Conservation (phyloP, 2,797 vertebrate species). For the Clarias laeviceps region DNA sequence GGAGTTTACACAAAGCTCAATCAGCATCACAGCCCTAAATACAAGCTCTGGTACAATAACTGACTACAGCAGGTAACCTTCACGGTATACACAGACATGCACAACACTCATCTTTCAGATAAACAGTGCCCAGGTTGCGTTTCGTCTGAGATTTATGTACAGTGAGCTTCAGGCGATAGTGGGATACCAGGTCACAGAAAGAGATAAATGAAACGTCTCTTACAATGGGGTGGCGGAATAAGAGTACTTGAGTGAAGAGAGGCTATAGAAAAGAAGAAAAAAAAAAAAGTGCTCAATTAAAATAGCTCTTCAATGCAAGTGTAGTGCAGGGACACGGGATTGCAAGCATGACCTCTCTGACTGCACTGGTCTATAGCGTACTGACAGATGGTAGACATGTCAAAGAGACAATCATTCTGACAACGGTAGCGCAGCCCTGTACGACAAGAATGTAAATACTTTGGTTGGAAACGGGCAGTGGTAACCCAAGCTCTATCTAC, state of each 20-base stretch:
- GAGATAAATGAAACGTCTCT: conserved; percentile 42
- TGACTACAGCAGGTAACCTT: neutral
- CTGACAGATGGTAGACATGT: conserved; percentile 33
- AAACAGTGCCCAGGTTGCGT: neutral
- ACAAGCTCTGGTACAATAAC: neutral
- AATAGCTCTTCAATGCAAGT: conserved; percentile 72
- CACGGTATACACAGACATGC: too few relatives aligned
- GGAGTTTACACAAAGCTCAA: neutral
- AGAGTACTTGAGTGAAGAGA: conserved; percentile 56
- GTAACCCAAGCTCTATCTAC: conserved; percentile 28
- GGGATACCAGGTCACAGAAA: conserved; percentile 8
- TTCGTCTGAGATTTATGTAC: conserved; percentile 18
- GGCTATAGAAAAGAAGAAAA: conserved; percentile 64
- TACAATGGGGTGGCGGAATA: conserved; percentile 42
- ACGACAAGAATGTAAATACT: conserved; percentile 26
- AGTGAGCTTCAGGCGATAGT: conserved; percentile 21
- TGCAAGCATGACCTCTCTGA: conserved; percentile 58
- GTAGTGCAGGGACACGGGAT: conserved; percentile 66
- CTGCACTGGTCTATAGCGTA: conserved; percentile 44
- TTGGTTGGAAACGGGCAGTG: neutral
- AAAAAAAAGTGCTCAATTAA: conserved; percentile 75
- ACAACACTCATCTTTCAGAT: neutral
- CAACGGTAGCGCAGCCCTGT: neutral
- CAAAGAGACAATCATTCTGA: conserved; percentile 20
- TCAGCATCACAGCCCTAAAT: neutral